Percentiles rank a stretch among this genome's conserved stretches.
phyloP scores from a whole-genome alignment of 2,888 invertebrate genomes.

The Caenorhabditis sp. region DNA sequence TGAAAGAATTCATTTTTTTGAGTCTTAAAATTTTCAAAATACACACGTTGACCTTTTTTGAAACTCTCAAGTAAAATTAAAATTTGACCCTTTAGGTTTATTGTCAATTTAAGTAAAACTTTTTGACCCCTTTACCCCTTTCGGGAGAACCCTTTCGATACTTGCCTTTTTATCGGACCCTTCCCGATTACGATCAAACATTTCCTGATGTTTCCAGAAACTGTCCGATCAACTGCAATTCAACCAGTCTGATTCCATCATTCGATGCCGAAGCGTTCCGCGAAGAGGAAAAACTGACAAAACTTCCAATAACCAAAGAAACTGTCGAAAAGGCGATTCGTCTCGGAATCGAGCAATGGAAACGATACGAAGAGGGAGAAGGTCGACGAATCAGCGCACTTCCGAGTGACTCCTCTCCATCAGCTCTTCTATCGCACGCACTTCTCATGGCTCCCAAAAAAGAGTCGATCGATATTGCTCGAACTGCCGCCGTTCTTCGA shows the following conservation, averaged over 20 bases:
- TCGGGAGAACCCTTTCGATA: too few species aligned
- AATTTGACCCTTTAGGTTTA: too few species aligned
- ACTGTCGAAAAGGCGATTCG: constrained; percentile 67
- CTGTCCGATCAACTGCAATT: constrained; percentile 66
- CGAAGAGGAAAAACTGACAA: constrained; percentile 63
- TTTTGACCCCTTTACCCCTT: too few species aligned
- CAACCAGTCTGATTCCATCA: constrained; percentile 48
- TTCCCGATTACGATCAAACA: too few species aligned
- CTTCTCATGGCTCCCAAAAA: constrained; percentile 66
- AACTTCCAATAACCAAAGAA: constrained; percentile 66
- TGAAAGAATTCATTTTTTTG: too few species aligned
- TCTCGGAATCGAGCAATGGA: constrained; percentile 63
- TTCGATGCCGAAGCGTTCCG: constrained; percentile 58
- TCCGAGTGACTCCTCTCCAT: constrained; percentile 28
- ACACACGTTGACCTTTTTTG: too few species aligned
- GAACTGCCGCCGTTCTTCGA: constrained; percentile 65
- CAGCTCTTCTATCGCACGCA: constrained; percentile 64
- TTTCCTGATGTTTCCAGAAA: constrained; percentile 64
- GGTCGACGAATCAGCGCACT: constrained; percentile 47
- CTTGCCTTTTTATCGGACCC: too few species aligned
- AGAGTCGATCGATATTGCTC: constrained; percentile 67
- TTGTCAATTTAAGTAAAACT: too few species aligned
- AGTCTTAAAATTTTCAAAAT: too few species aligned
- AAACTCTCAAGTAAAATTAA: too few species aligned
- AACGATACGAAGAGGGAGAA: constrained; percentile 59